Evolutionary conservation across 2,113 vertebrate species (phyloP).

Genomic region (Corvus hawaiiensis): DNA sequence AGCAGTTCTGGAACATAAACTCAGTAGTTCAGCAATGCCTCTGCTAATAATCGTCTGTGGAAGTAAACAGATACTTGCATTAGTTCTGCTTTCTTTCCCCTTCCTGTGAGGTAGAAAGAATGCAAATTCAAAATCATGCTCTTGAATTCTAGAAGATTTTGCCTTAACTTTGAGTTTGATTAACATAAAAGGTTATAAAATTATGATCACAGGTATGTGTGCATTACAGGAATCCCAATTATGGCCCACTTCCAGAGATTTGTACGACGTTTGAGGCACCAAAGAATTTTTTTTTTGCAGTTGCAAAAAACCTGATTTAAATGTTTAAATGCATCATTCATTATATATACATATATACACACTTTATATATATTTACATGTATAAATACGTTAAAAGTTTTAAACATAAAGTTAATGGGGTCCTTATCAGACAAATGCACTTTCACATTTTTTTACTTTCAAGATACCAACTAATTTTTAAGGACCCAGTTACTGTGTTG

Average conservation of each 20-base stretch:
- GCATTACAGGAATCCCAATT: neutral
- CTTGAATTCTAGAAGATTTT: neutral
- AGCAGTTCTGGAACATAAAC: neutral
- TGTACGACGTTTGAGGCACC: constrained; percentile 5
- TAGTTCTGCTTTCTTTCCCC: neutral
- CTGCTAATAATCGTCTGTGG: constrained; percentile 6
- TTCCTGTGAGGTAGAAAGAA: neutral
- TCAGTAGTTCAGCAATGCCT: neutral
- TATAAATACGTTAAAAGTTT: neutral
- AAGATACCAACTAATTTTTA: neutral
- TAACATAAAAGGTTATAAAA: constrained; percentile 25
- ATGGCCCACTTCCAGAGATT: neutral
- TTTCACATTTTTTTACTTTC: constrained; percentile 5
- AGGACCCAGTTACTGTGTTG: neutral
- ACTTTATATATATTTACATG: neutral
- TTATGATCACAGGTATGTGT: constrained; percentile 59
- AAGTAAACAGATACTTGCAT: neutral
- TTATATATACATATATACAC: neutral
- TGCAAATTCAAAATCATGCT: neutral
- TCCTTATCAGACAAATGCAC: constrained; percentile 5
- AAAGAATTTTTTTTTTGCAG: constrained; percentile 35
- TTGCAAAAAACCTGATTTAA: neutral
- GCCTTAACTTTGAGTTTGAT: constrained; percentile 27
- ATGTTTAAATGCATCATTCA: neutral
- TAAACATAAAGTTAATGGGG: neutral